Conservation (phyloP, 2,797 vertebrate genomes). For the Notolepis coatsorum region DNA sequence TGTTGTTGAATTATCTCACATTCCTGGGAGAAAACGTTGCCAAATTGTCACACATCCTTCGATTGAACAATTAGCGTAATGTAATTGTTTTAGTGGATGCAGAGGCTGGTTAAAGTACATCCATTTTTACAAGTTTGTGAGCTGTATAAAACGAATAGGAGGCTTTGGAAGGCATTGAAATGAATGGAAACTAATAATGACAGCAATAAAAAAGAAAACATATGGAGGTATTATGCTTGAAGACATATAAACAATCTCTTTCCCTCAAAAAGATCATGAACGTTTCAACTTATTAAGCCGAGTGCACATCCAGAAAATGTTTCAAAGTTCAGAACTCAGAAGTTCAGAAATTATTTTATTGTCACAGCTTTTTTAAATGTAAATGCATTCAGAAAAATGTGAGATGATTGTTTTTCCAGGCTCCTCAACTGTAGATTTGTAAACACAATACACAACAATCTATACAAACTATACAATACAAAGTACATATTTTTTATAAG, state of each 20-base stretch:
- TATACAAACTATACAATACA: too few relatives aligned
- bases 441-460: too few relatives aligned
- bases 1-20: slow-evolving; percentile 58
- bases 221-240: slow-evolving; percentile 26
- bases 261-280: slow-evolving; percentile 7
- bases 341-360: not conserved
- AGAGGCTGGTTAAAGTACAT: slow-evolving; percentile 29
- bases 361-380: not conserved
- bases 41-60: slow-evolving; percentile 27
- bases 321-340: not conserved
- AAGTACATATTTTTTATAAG: too few relatives aligned
- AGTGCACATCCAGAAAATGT: not conserved
- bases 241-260: slow-evolving; percentile 22
- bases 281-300: not conserved
- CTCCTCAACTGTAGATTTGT: too few relatives aligned
- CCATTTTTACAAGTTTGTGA: slow-evolving; percentile 26
- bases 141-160: slow-evolving; percentile 18
- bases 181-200: slow-evolving; percentile 23
- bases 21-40: slow-evolving; percentile 57
- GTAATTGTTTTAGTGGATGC: slow-evolving; percentile 32
- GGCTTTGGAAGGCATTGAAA: slow-evolving; percentile 31
- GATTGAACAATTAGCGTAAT: slow-evolving; percentile 36
- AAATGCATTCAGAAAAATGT: too few relatives aligned
- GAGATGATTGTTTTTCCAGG: too few relatives aligned
- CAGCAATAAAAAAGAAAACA: slow-evolving; percentile 14